Conservation (phyloP, 1,140 invertebrate species). For the Bombus polaris region DNA sequence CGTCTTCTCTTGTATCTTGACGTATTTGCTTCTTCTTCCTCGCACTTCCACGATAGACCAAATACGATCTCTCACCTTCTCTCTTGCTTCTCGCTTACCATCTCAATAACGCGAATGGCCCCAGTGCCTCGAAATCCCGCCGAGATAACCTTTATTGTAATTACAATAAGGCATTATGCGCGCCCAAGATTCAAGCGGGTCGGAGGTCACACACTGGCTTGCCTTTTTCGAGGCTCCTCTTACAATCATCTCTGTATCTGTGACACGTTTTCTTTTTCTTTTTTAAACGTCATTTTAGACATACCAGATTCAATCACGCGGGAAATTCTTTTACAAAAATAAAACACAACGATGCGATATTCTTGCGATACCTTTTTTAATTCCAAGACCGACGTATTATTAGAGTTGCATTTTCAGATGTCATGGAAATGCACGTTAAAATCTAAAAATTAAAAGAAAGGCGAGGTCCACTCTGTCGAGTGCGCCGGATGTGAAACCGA, state of each 20-base stretch:
- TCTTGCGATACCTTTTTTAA: not conserved
- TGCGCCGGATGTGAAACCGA: slow-evolving; percentile 55
- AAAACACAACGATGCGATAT: not conserved
- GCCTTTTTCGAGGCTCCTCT: not conserved
- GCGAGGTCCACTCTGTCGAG: not conserved
- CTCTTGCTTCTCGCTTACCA: slow-evolving; percentile 73
- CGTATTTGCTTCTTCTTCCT: not conserved
- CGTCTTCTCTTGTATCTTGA: slow-evolving; percentile 3
- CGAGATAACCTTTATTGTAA: slow-evolving; percentile 79
- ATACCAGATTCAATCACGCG: not conserved
- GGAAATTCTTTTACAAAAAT: not conserved
- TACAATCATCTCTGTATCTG: not conserved
- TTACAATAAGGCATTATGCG: slow-evolving; percentile 77
- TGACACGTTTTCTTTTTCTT: not conserved
- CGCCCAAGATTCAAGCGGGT: slow-evolving; percentile 52
- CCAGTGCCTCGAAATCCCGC: slow-evolving; percentile 64
- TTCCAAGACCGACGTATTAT: not conserved
- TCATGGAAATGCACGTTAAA: not conserved
- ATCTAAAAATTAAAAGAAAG: not conserved
- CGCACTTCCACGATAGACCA: not conserved
- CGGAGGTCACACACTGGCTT: slow-evolving; percentile 56
- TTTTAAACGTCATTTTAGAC: not conserved
- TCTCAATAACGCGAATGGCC: slow-evolving; percentile 77
- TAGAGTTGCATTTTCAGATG: not conserved
- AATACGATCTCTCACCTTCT: not conserved